phyloP scores from a whole-genome alignment of 2,113 vertebrate genomes.

The Anolis sagrei region DNA sequence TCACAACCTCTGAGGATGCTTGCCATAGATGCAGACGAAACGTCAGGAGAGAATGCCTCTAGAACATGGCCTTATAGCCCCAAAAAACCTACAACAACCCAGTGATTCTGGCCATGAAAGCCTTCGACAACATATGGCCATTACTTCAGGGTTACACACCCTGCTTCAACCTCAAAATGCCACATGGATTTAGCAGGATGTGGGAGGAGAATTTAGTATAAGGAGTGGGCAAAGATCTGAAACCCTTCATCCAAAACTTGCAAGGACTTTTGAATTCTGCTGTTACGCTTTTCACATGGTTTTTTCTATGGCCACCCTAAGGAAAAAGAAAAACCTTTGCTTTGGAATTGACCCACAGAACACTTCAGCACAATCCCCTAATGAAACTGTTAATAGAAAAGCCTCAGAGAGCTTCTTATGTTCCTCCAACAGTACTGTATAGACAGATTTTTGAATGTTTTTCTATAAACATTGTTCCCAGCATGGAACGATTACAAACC shows the following conservation, averaged over 20 bases:
- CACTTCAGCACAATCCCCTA: conserved; percentile 12
- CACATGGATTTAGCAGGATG: background rate
- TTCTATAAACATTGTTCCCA: conserved; percentile 44
- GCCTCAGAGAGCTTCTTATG: conserved; percentile 29
- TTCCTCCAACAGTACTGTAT: conserved; percentile 16
- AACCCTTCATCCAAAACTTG: background rate
- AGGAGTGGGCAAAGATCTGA: background rate
- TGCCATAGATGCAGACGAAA: too few relatives aligned
- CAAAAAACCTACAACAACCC: too few relatives aligned
- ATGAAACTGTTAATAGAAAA: conserved; percentile 9
- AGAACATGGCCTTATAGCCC: too few relatives aligned
- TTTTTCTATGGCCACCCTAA: background rate
- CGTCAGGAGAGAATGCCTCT: too few relatives aligned
- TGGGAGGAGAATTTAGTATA: background rate
- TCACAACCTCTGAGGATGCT: too few relatives aligned
- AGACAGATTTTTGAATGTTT: conserved; percentile 11
- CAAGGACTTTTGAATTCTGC: background rate
- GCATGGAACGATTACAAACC: conserved; percentile 43
- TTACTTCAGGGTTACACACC: background rate
- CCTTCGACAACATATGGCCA: too few relatives aligned
- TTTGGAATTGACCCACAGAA: background rate
- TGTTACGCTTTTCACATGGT: background rate
- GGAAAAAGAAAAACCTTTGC: background rate
- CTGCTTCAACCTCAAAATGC: background rate
- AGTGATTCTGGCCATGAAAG: too few relatives aligned